These are phyloP conservation scores for Cacoxenus indagator DNA, from an alignment of 2,888 invertebrate genomes.

Conservation along the genomic window DNA sequence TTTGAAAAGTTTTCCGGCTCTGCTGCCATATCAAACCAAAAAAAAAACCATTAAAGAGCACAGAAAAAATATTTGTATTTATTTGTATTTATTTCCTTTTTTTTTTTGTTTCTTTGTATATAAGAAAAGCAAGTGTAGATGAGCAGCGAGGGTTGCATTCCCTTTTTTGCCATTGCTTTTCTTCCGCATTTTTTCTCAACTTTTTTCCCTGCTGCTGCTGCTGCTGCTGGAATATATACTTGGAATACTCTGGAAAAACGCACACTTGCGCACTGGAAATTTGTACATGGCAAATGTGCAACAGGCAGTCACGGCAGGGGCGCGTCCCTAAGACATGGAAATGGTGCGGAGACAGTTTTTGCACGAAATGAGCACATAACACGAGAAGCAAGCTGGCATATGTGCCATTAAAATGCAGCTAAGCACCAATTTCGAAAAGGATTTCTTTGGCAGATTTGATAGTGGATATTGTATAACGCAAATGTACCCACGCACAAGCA, in stretches of 20 bases:
- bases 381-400: neutral
- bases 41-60: too few relatives aligned
- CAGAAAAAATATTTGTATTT: too few relatives aligned
- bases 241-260: conserved; percentile 7
- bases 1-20: too few relatives aligned
- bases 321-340: neutral
- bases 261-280: conserved; percentile 19
- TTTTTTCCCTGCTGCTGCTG: neutral
- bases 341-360: neutral
- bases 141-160: neutral
- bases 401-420: neutral
- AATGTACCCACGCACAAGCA: too few relatives aligned
- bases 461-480: neutral
- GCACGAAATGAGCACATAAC: neutral
- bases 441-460: too few relatives aligned
- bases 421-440: neutral
- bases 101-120: too few relatives aligned
- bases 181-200: neutral
- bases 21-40: too few relatives aligned
- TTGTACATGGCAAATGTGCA: conserved; percentile 11
- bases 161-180: neutral
- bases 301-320: neutral
- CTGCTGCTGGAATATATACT: neutral
- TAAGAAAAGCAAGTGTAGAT: neutral
- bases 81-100: too few relatives aligned